Evolutionary conservation across 2,888 invertebrate species (phyloP).

Genomic region (Nasonovia ribisnigri): DNA sequence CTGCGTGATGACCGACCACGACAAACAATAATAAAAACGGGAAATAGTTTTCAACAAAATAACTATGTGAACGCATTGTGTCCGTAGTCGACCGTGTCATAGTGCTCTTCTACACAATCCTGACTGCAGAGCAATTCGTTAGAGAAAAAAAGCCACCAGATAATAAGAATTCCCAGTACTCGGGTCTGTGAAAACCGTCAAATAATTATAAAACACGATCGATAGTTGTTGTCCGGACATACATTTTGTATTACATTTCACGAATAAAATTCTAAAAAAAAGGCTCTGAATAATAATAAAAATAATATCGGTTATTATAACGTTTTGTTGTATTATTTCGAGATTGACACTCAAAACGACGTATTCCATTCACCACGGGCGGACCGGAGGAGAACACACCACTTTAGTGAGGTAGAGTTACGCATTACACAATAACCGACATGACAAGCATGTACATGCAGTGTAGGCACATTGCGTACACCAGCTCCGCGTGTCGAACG

Average conservation of each 20-base stretch:
- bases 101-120: background rate
- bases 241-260: background rate
- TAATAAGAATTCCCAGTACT: background rate
- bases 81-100: background rate
- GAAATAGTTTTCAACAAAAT: background rate
- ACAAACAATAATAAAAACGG: background rate
- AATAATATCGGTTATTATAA: background rate
- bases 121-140: background rate
- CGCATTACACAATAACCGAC: background rate
- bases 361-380: background rate
- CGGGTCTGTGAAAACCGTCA: background rate
- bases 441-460: background rate
- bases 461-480: background rate
- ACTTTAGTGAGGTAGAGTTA: background rate
- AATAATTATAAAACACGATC: background rate
- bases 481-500: background rate
- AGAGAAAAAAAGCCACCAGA: background rate
- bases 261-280: background rate
- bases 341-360: background rate
- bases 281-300: background rate
- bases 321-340: background rate
- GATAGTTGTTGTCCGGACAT: background rate
- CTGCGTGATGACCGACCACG: background rate
- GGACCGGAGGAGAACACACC: background rate
- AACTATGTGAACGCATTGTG: background rate